Base-by-base conservation (phyloP, 2,888 invertebrate species). In the Macrophya alboannulata region DNA sequence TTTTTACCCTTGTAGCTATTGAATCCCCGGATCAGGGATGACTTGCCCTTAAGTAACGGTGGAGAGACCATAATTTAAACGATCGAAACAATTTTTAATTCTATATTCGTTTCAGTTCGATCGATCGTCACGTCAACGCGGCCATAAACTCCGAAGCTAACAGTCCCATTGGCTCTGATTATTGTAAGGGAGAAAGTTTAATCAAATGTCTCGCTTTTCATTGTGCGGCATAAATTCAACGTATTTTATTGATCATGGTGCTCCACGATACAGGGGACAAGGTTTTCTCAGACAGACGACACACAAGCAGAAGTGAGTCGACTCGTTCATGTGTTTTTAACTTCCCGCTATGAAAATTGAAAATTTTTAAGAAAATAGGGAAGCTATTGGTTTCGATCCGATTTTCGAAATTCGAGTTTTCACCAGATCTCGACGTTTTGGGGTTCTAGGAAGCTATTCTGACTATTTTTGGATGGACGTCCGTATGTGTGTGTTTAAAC, bases 51-150 rank as follows among this genome's bases (percentile, higher is more conserved):
- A n/a, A 8, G 48, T 68, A 83, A 83, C 40, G 21, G 62, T 48
- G 17, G 45, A 9, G 25, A 48, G 68, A 25, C 83, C 83, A 15
- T 21, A 51, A 62, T 83, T 48, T 71, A 48, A 10, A 15, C 43
- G 62, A 62, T 81, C 59, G 62, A 62, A 81, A 62, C 83, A 51
- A 51, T 81, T 81, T 40, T 43, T 43, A 81, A 81, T 81, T 62
- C 21, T 62, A 62, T 62, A 62, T 81, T 62, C 48, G 55, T 55
- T 37, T 12, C 77, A 17, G 2, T 37, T 31, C 51, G 31, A 77
- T 77, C 77, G 77, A 77, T 77, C 55, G 10, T 77, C 12, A 37
- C 37, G 76, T 40, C 48, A 31, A 25, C 45, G 45, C 45, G 45
- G 6, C 17, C 25, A 21, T 37, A 76, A 31, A 10, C 43, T n/a